Conservation (phyloP, 2,797 vertebrate genomes). For the Epinephelus awoara region DNA sequence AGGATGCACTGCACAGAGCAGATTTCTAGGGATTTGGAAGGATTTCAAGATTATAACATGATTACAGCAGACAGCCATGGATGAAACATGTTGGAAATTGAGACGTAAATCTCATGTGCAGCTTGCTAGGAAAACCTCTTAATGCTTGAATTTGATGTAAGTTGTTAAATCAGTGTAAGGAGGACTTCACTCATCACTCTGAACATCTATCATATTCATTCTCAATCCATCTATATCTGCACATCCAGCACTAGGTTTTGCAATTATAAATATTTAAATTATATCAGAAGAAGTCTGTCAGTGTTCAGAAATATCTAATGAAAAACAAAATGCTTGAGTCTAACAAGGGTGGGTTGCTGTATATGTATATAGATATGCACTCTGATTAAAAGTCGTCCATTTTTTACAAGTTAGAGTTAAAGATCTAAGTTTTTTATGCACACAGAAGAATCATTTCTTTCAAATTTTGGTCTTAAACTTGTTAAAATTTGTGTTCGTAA, state of each 20-base stretch:
- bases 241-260: neutral
- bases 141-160: slow-evolving; percentile 11
- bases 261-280: neutral
- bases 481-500: too few relatives aligned
- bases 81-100: slow-evolving; percentile 61
- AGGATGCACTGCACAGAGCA: slow-evolving; percentile 35
- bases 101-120: slow-evolving; percentile 61
- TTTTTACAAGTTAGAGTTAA: too few relatives aligned
- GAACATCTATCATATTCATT: slow-evolving; percentile 9
- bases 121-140: slow-evolving; percentile 38
- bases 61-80: slow-evolving; percentile 70
- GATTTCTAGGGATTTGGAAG: slow-evolving; percentile 83
- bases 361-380: neutral
- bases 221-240: neutral
- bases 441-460: too few relatives aligned
- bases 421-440: too few relatives aligned
- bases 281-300: neutral
- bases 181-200: slow-evolving; percentile 14
- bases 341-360: neutral
- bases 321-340: neutral
- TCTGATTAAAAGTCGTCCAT: too few relatives aligned
- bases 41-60: slow-evolving; percentile 84
- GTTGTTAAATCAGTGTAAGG: slow-evolving; percentile 3
- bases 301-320: neutral
- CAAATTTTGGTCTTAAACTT: too few relatives aligned